phyloP scores from a whole-genome alignment of 2,113 vertebrate genomes.

The Lampris megalopsis region DNA sequence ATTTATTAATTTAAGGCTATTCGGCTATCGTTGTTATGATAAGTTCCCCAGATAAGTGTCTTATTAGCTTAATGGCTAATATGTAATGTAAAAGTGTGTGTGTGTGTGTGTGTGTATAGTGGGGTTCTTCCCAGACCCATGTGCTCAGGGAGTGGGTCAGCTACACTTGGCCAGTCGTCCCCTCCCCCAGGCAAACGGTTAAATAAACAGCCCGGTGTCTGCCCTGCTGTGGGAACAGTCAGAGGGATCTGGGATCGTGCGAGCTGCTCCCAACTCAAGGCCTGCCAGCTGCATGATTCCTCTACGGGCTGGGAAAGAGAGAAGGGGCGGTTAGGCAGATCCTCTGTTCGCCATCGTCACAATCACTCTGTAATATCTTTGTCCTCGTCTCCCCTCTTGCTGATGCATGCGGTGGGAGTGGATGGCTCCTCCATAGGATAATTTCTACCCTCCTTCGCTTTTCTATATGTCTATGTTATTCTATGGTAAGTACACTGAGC shows the following conservation, averaged over 20 bases:
- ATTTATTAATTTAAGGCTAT: neutral
- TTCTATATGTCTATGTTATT: conserved; percentile 12
- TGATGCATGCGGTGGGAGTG: conserved; percentile 7
- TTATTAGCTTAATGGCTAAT: conserved; percentile 9
- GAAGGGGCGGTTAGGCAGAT: conserved; percentile 43
- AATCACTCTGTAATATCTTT: conserved; percentile 55
- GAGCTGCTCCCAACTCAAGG: conserved; percentile 42
- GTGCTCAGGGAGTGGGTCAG: conserved; percentile 6
- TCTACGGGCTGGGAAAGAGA: conserved; percentile 46
- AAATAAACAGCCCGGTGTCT: conserved; percentile 74
- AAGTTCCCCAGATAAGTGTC: neutral
- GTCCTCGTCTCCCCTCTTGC: conserved; percentile 23
- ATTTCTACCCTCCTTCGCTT: neutral
- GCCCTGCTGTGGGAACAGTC: conserved; percentile 66
- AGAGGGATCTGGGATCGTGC: conserved; percentile 39
- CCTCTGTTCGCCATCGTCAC: conserved; percentile 45
- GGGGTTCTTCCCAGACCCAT: conserved; percentile 31
- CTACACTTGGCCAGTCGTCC: conserved; percentile 26
- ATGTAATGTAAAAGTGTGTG: neutral
- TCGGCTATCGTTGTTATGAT: conserved; percentile 15
- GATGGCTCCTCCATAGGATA: conserved; percentile 24
- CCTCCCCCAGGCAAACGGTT: conserved; percentile 62
- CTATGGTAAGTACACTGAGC: no score
- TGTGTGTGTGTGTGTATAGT: conserved; percentile 11
- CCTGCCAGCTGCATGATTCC: conserved; percentile 54